Evolutionary conservation across 1,140 invertebrate genomes (phyloP).

Genomic region (Homarus americanus): DNA sequence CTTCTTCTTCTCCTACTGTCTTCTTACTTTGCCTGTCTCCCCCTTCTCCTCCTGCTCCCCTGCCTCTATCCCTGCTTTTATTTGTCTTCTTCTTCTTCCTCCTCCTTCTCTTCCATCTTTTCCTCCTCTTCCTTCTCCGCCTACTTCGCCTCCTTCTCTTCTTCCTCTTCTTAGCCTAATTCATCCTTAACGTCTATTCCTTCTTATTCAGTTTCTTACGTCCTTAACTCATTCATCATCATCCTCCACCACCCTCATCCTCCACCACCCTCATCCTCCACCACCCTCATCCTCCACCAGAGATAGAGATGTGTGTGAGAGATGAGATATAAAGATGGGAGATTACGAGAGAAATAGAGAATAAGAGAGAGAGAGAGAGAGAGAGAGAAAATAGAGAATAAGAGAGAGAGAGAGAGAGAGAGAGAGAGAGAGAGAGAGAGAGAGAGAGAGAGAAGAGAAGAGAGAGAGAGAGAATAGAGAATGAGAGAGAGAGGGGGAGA

Average conservation of each 20-base stretch:
- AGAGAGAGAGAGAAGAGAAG: neutral
- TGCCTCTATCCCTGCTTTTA: neutral
- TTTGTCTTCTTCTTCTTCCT: neutral
- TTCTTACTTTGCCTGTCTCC: neutral
- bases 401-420: neutral
- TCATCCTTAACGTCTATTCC: too few species aligned
- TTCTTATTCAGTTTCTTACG: too few species aligned
- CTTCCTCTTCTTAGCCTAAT: neutral
- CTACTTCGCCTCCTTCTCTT: neutral
- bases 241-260: too few species aligned
- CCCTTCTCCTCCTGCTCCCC: neutral
- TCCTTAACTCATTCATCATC: too few species aligned
- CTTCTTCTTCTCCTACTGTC: neutral
- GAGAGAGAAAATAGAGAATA: neutral
- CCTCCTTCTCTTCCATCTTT: conserved; percentile 11
- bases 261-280: too few species aligned
- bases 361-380: conserved; percentile 4
- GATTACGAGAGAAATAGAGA: neutral
- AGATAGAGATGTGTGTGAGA: too few species aligned
- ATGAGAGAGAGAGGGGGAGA: conserved; percentile 4
- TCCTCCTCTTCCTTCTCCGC: neutral
- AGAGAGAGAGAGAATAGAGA: conserved; percentile 21
- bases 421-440: neutral
- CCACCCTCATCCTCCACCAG: too few species aligned
- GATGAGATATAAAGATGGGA: neutral